Base-by-base conservation (phyloP, 37 sponge, comb jelly and placozoan species). In the Cladorhizidae sp. region DNA sequence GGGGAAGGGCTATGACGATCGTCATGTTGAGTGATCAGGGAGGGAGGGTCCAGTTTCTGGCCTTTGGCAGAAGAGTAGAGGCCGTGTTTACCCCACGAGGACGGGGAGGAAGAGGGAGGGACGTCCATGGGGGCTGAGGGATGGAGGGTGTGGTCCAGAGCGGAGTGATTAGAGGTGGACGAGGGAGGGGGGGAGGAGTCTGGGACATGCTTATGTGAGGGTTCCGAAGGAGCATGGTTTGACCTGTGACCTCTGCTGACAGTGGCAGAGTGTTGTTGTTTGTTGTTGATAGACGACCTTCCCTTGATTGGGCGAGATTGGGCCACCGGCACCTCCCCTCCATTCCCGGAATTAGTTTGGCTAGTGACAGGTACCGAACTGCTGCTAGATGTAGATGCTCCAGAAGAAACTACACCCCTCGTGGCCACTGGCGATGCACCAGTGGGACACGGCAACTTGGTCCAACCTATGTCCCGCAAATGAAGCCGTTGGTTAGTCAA, bases 181-280 rank as follows among this genome's bases (percentile, higher is more conserved):
- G 62, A 61, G 22, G n/a, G 25, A 11, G 67, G 35, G 36, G 67
- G 35, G 5, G 35, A 31, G 35, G 20, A 36, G 31, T 65, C 67
- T 5, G 17, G 31, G 31, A 14, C 35, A 5, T 32, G 67, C 33
- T 31, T 28, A 65, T 11, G 35, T 5, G 3, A 32, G 32, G 67
- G 7, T 12, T 65, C 67, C 8, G 67, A 65, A 36, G 67, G 8
- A 28, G 62, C 8, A 32, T 14, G 5, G 35, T 65, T 65, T 29
- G 67, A 65, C 67, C 67, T 65, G 67, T 33, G 36, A 32, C 33
- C 35, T 31, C 67, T 65, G 36, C 49, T 45, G 49, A 45, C 49
- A 45, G 67, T 65, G 35, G 67, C 20, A 12, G 35, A 32, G 33
- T 32, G 67, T 33, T 65, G 20, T n/a, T n/a, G 49, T 9, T 45